Base-by-base conservation (phyloP, 2,797 vertebrate species). In the Chaenodraco wilsoni region DNA sequence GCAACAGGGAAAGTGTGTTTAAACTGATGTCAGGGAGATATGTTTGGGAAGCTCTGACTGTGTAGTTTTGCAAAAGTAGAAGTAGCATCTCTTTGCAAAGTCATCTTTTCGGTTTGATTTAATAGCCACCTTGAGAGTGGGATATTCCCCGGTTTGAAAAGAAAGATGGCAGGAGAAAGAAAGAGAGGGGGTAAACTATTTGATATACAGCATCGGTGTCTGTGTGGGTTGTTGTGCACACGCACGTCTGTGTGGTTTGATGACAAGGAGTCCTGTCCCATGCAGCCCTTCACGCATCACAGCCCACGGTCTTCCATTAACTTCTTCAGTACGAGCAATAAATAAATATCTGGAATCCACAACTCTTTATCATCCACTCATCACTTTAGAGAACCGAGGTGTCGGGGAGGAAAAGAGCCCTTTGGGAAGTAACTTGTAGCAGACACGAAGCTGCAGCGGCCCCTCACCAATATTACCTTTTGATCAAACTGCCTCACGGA, bases 281-380 rank as follows among this genome's bases (percentile, higher is more conserved):
- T 65, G 61, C 81, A 83, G 85, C 83, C 83, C 86, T 91, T 93
- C 87, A 92, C 86, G 87, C 85, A 77, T 84, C 79, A 52, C 80
- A 57, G 73, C 81, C 83, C 76, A 15, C 78, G 60, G 52, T 50
- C 87, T 82, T 88, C 83, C 82, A 89, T 89, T 88, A 87, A 88
- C 87, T 87, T 80, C 85, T 88, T 76, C 85, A 68, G 69, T 71
- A 83, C 70, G 27, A 89, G 87, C 85, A 83, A 88, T 89, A 92
- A 92, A 91, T 89, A 90, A 89, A 92, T 84, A 90, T 74, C 80
- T 75, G 85, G 83, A 91, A 91, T 91, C 87, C 86, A 85, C 86
- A 86, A 88, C 84, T 90, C 87, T 90, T 90, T 85, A 91, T 89
- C 84, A 84, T 81, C 78, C 78, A 54, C 80, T 91, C 86, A 87